phyloP scores from a whole-genome alignment of 2,888 invertebrate genomes.

The Embidobia sp. region DNA sequence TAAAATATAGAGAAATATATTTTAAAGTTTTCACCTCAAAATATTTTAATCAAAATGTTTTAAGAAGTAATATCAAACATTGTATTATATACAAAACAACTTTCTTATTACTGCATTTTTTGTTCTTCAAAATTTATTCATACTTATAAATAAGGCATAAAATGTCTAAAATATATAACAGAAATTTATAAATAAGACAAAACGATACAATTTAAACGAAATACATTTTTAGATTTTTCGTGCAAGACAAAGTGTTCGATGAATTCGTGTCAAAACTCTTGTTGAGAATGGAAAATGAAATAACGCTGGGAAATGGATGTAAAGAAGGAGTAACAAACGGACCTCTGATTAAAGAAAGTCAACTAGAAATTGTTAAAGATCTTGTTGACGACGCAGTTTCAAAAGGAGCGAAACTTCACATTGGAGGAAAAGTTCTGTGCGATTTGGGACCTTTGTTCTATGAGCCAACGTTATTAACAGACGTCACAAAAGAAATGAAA shows the following conservation, averaged over 20 bases:
- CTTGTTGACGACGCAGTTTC: slow-evolving; percentile 93
- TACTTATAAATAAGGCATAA: too few relatives aligned
- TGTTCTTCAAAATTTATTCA: too few relatives aligned
- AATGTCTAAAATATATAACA: too few relatives aligned
- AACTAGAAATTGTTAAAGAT: slow-evolving; percentile 89
- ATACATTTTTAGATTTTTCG: slow-evolving; percentile 85
- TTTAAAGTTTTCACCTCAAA: too few relatives aligned
- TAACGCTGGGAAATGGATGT: slow-evolving; percentile 92
- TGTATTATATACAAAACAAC: too few relatives aligned
- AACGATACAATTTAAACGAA: too few relatives aligned
- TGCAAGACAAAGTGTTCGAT: slow-evolving; percentile 90
- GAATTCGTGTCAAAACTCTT: slow-evolving; percentile 89
- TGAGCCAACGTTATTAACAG: slow-evolving; percentile 93
- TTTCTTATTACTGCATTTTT: too few relatives aligned
- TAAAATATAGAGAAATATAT: too few relatives aligned
- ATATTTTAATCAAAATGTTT: too few relatives aligned
- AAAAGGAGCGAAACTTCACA: slow-evolving; percentile 90
- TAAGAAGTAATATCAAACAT: too few relatives aligned
- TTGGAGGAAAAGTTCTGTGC: slow-evolving; percentile 88
- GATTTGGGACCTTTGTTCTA: slow-evolving; percentile 90
- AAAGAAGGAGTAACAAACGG: slow-evolving; percentile 90
- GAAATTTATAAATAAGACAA: too few relatives aligned
- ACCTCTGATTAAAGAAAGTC: slow-evolving; percentile 94
- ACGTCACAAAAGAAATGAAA: slow-evolving; percentile 90
- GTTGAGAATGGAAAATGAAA: slow-evolving; percentile 84